These are phyloP conservation scores for Lepetodrilus schrolli DNA, from an alignment of 2,888 invertebrate genomes.

Conservation along the genomic window DNA sequence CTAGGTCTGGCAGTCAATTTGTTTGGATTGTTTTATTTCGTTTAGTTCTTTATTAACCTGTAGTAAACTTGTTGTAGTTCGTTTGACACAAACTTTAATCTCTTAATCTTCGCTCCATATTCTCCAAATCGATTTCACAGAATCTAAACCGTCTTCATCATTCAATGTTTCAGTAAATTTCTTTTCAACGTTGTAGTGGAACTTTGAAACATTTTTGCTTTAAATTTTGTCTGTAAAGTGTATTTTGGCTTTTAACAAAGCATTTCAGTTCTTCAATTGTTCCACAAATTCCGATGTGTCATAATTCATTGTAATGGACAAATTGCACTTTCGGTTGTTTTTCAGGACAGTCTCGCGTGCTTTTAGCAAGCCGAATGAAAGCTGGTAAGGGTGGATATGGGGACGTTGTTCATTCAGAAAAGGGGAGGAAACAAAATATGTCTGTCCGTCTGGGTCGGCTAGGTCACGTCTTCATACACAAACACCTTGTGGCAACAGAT, in stretches of 20 bases:
- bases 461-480: not conserved
- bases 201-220: slow-evolving; percentile 15
- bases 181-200: slow-evolving; percentile 21
- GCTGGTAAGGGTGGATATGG: slow-evolving; percentile 23
- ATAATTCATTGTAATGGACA: slow-evolving; percentile 17
- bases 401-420: slow-evolving; percentile 22
- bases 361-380: slow-evolving; percentile 27
- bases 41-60: slow-evolving; percentile 26
- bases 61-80: slow-evolving; percentile 23
- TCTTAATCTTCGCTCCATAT: not conserved
- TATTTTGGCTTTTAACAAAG: slow-evolving; percentile 13
- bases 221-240: slow-evolving; percentile 25
- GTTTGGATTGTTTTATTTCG: slow-evolving; percentile 20
- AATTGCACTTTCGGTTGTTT: slow-evolving; percentile 25
- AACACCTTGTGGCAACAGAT: not conserved
- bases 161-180: slow-evolving; percentile 21
- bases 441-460: too few relatives aligned
- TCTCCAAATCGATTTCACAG: not conserved
- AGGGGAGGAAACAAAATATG: not conserved
- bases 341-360: slow-evolving; percentile 23
- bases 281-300: not conserved
- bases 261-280: too few relatives aligned
- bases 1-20: slow-evolving; percentile 2
- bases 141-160: not conserved
- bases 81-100: slow-evolving; percentile 13